These are phyloP conservation scores for Zeuzera pyrina DNA, from an alignment of 2,888 invertebrate species.

Conservation along the genomic window DNA sequence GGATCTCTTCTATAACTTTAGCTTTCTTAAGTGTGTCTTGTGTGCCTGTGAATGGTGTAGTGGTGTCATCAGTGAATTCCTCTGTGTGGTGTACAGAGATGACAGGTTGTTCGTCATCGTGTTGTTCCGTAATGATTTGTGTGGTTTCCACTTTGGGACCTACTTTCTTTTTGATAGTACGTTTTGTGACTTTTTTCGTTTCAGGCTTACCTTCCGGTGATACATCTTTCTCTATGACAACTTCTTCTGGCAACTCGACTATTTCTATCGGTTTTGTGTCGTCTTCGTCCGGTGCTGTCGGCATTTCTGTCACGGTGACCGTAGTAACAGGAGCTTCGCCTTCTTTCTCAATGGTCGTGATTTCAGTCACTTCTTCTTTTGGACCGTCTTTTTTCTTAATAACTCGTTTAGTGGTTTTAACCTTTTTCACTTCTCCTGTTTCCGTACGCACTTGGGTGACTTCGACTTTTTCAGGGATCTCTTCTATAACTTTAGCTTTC, in stretches of 20 bases:
- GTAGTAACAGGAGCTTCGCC: slow-evolving; percentile 33
- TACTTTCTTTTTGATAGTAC: slow-evolving; percentile 13
- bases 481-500: slow-evolving; percentile 28
- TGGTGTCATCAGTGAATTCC: slow-evolving; percentile 14
- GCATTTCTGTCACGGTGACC: slow-evolving; percentile 17
- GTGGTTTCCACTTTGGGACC: slow-evolving; percentile 22
- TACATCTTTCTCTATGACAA: slow-evolving; percentile 16
- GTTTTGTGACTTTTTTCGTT: slow-evolving; percentile 21
- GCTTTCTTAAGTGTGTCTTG: slow-evolving; percentile 14
- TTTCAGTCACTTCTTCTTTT: slow-evolving; percentile 24
- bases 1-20: slow-evolving; percentile 22
- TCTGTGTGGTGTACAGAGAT: slow-evolving; percentile 12
- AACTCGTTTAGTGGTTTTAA: slow-evolving; percentile 48
- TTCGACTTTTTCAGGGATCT: slow-evolving; percentile 37
- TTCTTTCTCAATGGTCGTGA: slow-evolving; percentile 29
- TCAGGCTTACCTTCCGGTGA: slow-evolving; percentile 25
- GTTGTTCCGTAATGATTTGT: slow-evolving; percentile 18
- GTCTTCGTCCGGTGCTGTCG: slow-evolving; percentile 23
- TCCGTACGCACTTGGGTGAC: slow-evolving; percentile 45
- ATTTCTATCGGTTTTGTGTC: slow-evolving; percentile 24
- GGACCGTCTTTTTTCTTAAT: slow-evolving; percentile 24
- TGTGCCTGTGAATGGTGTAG: slow-evolving; percentile 15
- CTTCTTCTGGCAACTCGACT: slow-evolving; percentile 35
- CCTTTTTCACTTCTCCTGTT: slow-evolving; percentile 33
- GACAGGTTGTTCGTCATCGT: slow-evolving; percentile 20